phyloP scores from a whole-genome alignment of 2,113 vertebrate genomes.

The Thymallus thymallus region DNA sequence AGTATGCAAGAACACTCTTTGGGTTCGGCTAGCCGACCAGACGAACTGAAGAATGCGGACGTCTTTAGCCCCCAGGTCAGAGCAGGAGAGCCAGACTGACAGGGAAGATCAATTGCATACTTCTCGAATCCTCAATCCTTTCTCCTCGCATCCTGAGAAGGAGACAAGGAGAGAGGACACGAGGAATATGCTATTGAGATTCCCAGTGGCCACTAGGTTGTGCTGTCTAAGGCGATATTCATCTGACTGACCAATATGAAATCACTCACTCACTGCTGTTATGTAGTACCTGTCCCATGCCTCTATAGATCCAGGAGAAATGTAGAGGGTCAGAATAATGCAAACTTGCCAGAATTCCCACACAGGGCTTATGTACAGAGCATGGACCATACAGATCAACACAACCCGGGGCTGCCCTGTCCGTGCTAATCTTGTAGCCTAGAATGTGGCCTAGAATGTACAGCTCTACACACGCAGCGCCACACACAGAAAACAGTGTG shows the following conservation, averaged over 20 bases:
- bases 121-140: not conserved
- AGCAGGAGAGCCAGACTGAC: not conserved
- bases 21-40: no score
- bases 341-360: not conserved
- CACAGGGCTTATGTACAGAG: not conserved
- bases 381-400: conserved; percentile 7
- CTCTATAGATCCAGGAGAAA: no score
- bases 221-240: not conserved
- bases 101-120: not conserved
- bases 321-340: not conserved
- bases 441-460: conserved; percentile 27
- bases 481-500: not conserved
- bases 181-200: not conserved
- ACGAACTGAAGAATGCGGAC: no score
- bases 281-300: no score
- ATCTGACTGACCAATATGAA: no score
- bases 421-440: conserved; percentile 12
- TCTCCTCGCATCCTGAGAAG: conserved; percentile 14
- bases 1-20: no score
- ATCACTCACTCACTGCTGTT: no score
- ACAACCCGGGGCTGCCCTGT: not conserved
- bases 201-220: not conserved
- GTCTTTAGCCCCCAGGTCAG: no score
- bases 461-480: not conserved
- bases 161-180: not conserved